Base-by-base conservation (phyloP, 2,113 vertebrate genomes). In the Riparia riparia region DNA sequence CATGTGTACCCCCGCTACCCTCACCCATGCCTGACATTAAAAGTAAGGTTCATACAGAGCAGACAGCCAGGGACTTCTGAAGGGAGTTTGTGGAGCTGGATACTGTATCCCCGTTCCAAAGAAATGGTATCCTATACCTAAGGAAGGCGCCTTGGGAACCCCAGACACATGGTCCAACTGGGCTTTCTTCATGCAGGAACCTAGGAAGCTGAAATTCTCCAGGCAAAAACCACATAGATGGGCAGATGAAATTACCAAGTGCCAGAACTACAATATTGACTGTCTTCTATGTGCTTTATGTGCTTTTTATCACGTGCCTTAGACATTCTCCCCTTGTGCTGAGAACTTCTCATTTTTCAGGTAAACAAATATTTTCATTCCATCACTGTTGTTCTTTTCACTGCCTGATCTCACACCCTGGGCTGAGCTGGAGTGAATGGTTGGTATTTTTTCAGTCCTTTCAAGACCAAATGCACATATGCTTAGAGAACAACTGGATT, bases 331-430 rank as follows among this genome's bases (percentile, higher is more conserved):
- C 29, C 54, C 24, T 64, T 85, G 58, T 80, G 50, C 50, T 83
- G 68, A 76, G 29, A 93, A 60, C 7, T 57, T 65, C 50, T 73
- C 34, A 65, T 65, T 93, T 83, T 88, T 57, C 50, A 80, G 26
- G 41, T 63, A 57, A 94, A 94, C 13, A 68, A 86, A 74, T 82
- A 28, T 63, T 84, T 89, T 93, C 53, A 54, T 86, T 86, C 26
- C 21, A 60, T 88, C 92, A 77, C 51, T 2, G 2, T 51, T 82
- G 68, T 78, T 96, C 82, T 93, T 95, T 94, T 69, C 89, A 88
- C 63, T 87, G 80, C 83, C 94, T 96, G 96, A 94, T 96, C 77
- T 94, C 93, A 70, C 94, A 96, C 50, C 72, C 92, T 95, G 92
- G 66, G 84, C 95, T 94, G 86, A 96, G 78, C 82, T 84, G 90